Evolutionary conservation across 2,797 vertebrate genomes (phyloP).

Genomic region (Aphelocoma californica): DNA sequence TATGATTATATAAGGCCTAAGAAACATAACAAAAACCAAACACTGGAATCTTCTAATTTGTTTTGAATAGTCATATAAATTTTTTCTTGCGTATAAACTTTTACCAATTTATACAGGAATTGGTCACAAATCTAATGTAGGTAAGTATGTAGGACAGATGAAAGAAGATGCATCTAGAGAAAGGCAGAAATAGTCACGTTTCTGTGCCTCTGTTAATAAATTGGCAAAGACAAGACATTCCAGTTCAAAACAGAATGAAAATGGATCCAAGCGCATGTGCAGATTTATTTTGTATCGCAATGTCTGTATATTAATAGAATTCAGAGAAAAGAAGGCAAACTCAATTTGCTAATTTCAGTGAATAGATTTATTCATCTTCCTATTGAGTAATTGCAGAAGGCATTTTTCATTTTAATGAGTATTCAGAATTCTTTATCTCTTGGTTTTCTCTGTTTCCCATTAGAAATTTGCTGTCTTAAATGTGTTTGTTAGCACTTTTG

Average conservation of each 20-base stretch:
- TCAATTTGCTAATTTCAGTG: slow-evolving; percentile 23
- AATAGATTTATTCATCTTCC: slow-evolving; percentile 20
- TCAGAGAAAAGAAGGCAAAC: neutral
- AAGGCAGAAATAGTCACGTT: neutral
- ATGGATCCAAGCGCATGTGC: neutral
- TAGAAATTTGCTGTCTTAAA: neutral
- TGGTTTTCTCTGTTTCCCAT: neutral
- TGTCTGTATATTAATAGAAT: slow-evolving; percentile 25
- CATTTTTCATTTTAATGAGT: slow-evolving; percentile 25
- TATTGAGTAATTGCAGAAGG: neutral
- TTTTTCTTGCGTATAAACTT: neutral
- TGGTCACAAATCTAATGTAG: neutral
- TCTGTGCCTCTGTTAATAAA: neutral
- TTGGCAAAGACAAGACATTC: neutral
- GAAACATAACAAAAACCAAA: neutral
- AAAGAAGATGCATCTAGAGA: neutral
- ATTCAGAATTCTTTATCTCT: neutral
- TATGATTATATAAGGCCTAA: neutral
- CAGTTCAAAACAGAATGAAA: neutral
- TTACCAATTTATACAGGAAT: neutral
- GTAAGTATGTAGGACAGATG: neutral
- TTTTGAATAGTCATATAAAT: neutral
- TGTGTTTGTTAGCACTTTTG: neutral
- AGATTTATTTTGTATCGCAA: neutral
- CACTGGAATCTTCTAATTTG: neutral